Evolutionary conservation across 2,113 vertebrate genomes (phyloP), one percentile per base, ranked within the genome.

Genomic region (Chaetorhynchus papuensis): DNA sequence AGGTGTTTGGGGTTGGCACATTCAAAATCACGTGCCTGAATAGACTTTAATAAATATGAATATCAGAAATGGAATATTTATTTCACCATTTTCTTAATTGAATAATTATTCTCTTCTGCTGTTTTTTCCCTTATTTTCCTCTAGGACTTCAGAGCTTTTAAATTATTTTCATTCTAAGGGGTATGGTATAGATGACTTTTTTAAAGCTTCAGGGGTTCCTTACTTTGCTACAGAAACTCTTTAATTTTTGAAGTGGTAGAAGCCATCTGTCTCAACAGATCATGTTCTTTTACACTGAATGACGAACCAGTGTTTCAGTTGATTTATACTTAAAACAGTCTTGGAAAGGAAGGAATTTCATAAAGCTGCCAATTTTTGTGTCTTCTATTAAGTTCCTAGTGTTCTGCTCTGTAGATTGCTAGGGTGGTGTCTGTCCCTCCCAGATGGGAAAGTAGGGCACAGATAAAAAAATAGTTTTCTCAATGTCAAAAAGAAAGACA

Each of bases 191-290:
- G 31, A 37, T 61, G 37, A 80, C 7, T 45, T 80, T 77, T 82
- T 83, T 71, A 83, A 93, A 93, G 44, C 72, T 94, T 89, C 35
- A 78, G 44, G 33, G 44, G 7, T 61, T 88, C 33, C n/a, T 94
- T 79, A 33, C 70, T 95, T 87, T 76, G 28, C 75, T 70, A 70
- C 47, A 86, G 59, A 21, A 90, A 9, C 44, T 89, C 85, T 83
- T 85, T 87, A 74, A 90, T 89, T 93, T 96, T 79, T 94, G 71
- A 96, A 88, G 68, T 86, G 31, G 56, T 81, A 75, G 79, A 93
- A 93, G 60, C 93, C 95, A 94, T 97, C 96, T 96, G 88, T 96
- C 95, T 96, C 69, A 89, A 84, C 92, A 96, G 95, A 95, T 93
- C 93, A 90, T 97, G 87, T 96, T 95, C 95, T 93, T 95, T 96